A percentile compares a stretch with the other conserved stretches of the same genome.
phyloP scores from a whole-genome alignment of 1,140 invertebrate species.

The Pseudoatta argentina region DNA sequence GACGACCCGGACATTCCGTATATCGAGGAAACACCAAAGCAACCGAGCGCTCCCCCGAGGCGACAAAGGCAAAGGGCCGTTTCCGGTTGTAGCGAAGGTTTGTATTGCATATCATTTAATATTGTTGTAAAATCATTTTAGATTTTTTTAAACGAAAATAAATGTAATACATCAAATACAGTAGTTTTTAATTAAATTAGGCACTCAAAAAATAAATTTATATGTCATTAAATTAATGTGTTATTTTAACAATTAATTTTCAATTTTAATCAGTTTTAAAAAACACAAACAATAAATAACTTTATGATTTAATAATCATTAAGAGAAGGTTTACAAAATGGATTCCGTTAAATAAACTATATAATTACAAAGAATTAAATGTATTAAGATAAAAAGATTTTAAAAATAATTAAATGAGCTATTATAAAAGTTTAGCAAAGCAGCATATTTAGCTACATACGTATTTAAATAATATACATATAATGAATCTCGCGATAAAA shows the following conservation, averaged over 20 bases:
- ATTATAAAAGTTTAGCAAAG: not conserved
- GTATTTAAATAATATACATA: not conserved
- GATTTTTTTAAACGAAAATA: too few species aligned
- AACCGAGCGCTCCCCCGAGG: slow-evolving; percentile 81
- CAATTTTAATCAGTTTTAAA: not conserved
- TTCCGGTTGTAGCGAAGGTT: slow-evolving; percentile 84
- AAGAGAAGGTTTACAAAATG: not conserved
- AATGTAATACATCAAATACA: not conserved
- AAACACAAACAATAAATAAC: not conserved
- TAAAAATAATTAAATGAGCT: not conserved
- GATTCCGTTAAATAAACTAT: not conserved
- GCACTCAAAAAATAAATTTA: not conserved
- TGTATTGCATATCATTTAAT: slow-evolving; percentile 14
- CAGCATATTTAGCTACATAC: too few species aligned
- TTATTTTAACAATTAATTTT: not conserved
- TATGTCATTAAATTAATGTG: not conserved
- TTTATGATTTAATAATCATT: not conserved
- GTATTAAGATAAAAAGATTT: not conserved
- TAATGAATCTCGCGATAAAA: not conserved
- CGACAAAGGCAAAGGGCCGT: slow-evolving; percentile 84
- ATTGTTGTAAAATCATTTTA: not conserved
- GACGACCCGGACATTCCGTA: slow-evolving; percentile 91
- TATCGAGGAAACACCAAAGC: slow-evolving; percentile 88
- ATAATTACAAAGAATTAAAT: not conserved
- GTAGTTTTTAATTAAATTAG: not conserved